phyloP scores from a whole-genome alignment of 2,888 invertebrate genomes.

The Clepsis dumicolana region DNA sequence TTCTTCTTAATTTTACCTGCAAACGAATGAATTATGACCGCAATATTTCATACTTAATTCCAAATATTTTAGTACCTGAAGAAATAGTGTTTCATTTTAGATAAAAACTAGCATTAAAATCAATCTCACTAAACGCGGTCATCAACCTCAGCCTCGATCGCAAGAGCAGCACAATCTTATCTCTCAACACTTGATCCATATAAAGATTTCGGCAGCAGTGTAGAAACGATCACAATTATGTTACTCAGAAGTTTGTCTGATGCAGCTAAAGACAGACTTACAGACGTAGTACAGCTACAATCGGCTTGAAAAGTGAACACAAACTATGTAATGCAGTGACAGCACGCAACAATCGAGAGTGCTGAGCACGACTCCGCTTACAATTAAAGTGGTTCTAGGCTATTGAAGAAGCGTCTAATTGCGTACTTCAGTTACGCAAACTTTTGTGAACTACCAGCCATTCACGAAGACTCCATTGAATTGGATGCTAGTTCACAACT shows the following conservation, averaged over 20 bases:
- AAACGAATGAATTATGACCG: not conserved
- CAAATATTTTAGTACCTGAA: not conserved
- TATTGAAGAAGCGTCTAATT: slow-evolving; percentile 33
- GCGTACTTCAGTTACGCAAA: slow-evolving; percentile 20
- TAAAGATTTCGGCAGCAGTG: slow-evolving; percentile 31
- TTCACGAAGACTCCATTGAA: not conserved
- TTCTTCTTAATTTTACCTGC: not conserved
- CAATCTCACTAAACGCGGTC: slow-evolving; percentile 1
- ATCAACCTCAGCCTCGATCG: slow-evolving; percentile 11
- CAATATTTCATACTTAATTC: not conserved
- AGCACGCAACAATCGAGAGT: slow-evolving; percentile 41
- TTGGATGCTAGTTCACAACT: not conserved
- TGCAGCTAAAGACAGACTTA: not conserved
- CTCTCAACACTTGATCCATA: slow-evolving; percentile 21
- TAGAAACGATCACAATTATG: slow-evolving; percentile 27
- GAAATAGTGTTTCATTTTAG: not conserved
- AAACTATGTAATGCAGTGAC: slow-evolving; percentile 25
- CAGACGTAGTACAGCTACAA: not conserved
- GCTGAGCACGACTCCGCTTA: slow-evolving; percentile 31
- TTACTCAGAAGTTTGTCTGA: slow-evolving; percentile 11
- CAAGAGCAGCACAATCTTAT: slow-evolving; percentile 21
- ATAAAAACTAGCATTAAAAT: not conserved
- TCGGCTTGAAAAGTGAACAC: not conserved
- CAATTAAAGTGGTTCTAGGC: slow-evolving; percentile 29
- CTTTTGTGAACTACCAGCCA: slow-evolving; percentile 8